These are phyloP conservation scores for Rhingia campestris DNA, from an alignment of 2,888 invertebrate species.

Conservation along the genomic window DNA sequence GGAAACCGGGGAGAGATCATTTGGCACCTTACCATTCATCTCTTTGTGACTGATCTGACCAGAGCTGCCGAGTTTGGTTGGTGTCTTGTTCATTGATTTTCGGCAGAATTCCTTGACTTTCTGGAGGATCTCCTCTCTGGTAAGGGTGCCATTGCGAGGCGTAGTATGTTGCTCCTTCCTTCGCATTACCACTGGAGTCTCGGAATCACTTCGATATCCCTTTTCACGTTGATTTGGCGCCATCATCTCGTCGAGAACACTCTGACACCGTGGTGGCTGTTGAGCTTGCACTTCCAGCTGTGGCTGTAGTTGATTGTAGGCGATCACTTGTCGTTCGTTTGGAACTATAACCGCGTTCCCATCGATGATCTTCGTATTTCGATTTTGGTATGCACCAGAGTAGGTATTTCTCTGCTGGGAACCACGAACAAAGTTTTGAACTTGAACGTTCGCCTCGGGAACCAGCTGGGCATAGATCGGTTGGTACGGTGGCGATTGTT, in stretches of 20 bases:
- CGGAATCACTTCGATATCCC: constrained; percentile 78
- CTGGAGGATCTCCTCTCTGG: constrained; percentile 81
- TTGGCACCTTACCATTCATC: constrained; percentile 69
- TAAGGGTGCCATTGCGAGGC: constrained; percentile 78
- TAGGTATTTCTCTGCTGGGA: constrained; percentile 81
- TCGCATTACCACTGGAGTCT: constrained; percentile 77
- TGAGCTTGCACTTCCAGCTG: constrained; percentile 10
- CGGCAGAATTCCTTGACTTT: constrained; percentile 82
- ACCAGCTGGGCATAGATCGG: constrained; percentile 71
- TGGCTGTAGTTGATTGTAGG: constrained; percentile 20
- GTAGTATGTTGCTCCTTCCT: constrained; percentile 73
- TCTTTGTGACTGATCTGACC: constrained; percentile 56
- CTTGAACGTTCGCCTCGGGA: constrained; percentile 55
- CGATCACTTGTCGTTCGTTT: constrained; percentile 37
- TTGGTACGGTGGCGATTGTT: constrained; percentile 63
- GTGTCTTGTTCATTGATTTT: constrained; percentile 80
- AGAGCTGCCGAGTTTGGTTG: constrained; percentile 74
- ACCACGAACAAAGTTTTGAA: constrained; percentile 78
- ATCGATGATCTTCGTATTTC: constrained; percentile 78
- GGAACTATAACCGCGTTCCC: constrained; percentile 75
- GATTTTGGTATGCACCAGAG: constrained; percentile 78
- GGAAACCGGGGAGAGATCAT: constrained; percentile 81
- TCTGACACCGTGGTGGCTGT: constrained; percentile 80
- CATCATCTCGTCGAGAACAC: constrained; percentile 80
- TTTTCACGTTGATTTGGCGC: constrained; percentile 46